Evolutionary conservation across 2,797 vertebrate species (phyloP).

Genomic region (Rachycentron canadum): DNA sequence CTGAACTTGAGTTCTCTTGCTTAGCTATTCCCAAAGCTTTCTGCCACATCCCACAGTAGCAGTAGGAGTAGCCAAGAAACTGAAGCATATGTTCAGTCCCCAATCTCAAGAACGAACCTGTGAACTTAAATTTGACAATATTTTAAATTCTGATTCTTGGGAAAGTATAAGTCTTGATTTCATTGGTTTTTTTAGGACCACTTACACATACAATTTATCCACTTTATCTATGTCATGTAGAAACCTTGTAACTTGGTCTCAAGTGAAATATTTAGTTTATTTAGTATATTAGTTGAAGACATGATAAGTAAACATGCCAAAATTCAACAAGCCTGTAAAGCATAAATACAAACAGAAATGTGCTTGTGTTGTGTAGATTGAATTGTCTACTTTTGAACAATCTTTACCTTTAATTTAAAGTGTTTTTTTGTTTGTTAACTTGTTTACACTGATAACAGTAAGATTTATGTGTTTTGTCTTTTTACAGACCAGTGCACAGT

Average conservation of each 20-base stretch:
- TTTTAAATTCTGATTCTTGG: not conserved
- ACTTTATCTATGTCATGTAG: conserved; percentile 1
- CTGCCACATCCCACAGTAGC: not conserved
- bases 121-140: not conserved
- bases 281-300: not conserved
- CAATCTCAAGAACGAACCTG: not conserved
- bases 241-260: not conserved
- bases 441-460: not conserved
- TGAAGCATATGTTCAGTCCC: not conserved
- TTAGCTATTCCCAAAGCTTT: not conserved
- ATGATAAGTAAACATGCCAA: not conserved
- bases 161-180: too few relatives aligned
- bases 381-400: not conserved
- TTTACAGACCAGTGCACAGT: conserved; percentile 94
- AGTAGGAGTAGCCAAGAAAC: not conserved
- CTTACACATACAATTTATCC: not conserved
- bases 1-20: not conserved
- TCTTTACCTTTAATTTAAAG: not conserved
- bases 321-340: not conserved
- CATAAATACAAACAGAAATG: not conserved
- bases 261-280: not conserved
- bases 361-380: not conserved
- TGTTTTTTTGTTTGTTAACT: not conserved
- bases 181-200: not conserved
- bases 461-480: conserved; percentile 7